Conservation (phyloP, 2,113 vertebrate species). For the Thalassarche chlororhynchos region DNA sequence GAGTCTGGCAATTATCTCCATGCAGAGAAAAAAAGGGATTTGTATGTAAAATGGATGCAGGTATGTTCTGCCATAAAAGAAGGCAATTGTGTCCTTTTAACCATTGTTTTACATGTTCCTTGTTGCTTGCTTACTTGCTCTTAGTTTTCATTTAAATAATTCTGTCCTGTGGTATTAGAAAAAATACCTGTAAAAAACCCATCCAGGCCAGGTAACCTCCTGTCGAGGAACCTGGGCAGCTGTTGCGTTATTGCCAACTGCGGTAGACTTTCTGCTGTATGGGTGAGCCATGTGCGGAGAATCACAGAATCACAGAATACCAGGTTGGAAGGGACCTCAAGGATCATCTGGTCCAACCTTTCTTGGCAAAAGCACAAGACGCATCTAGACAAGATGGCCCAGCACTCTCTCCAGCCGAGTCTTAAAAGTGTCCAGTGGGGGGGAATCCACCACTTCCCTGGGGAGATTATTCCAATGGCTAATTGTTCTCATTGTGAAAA, state of each 20-base stretch:
- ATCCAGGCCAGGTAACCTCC: background rate
- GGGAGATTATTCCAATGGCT: background rate
- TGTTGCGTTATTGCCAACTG: rapidly evolving
- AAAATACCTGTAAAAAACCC: background rate
- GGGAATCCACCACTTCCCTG: background rate
- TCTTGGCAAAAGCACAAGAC: background rate
- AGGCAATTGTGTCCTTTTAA: background rate
- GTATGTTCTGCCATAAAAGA: slow-evolving; percentile 61
- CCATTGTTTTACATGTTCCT: background rate
- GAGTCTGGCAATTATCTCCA: slow-evolving; percentile 80
- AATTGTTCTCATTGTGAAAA: background rate
- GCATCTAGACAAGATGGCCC: background rate
- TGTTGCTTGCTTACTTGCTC: background rate
- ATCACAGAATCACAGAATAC: background rate
- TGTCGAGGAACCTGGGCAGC: background rate
- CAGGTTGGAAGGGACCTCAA: background rate
- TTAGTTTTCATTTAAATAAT: background rate
- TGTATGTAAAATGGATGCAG: slow-evolving; percentile 86
- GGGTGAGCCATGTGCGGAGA: background rate
- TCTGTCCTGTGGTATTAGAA: background rate
- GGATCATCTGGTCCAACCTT: background rate
- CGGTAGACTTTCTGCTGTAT: background rate
- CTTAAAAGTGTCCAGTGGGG: background rate
- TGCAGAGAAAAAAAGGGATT: slow-evolving; percentile 85
- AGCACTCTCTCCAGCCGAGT: background rate